Base-by-base conservation (phyloP, 2,113 vertebrate species). In the Phalacrocorax aristotelis region DNA sequence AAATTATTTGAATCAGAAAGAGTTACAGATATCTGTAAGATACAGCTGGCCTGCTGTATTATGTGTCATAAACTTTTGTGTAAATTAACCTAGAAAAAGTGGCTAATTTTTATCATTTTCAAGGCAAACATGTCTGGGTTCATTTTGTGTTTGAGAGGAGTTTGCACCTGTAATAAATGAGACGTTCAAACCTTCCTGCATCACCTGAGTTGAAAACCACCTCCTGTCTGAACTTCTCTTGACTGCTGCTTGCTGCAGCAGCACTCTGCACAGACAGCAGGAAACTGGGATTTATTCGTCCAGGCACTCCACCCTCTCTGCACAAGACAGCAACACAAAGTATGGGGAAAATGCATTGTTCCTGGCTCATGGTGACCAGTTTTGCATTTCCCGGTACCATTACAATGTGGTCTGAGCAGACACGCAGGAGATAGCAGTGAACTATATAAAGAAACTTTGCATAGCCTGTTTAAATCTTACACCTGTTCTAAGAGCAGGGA, bases 231-330 rank as follows among this genome's bases (percentile, higher is more conserved):
- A 84, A 66, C 30, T 89, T 74, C 82, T 52, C 40, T 23, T 34
- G 51, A 12, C 46, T 93, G 18, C 49, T 46, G 49, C 46, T 27
- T 20, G 3, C 34, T 89, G 89, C 4, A 5, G 15, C 40, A 83
- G 54, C 46, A 27, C 49, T 61, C 3, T 1, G 3, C 51, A 44
- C 13, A 38, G 34, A 48, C 0, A 0, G 18, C 18, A 7, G 23
- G 40, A 49, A 80, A 57, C 5, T 1, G 26, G 30, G 46, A 49
- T 48, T 49, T 79, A 74, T 25, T 17, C 61, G 16, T 81, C 36
- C 68, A 32, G 60, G 34, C 13, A 54, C 34, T 23, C 29, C 51
- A 36, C 34, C 21, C 49, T 44, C 61, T 62, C 55, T 58, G 27
- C 25, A 8, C 32, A 57, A 61, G 75, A 15, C n/a, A 57, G 44